phyloP scores from a whole-genome alignment of 2,888 invertebrate species.

The Microctonus brassicae region DNA sequence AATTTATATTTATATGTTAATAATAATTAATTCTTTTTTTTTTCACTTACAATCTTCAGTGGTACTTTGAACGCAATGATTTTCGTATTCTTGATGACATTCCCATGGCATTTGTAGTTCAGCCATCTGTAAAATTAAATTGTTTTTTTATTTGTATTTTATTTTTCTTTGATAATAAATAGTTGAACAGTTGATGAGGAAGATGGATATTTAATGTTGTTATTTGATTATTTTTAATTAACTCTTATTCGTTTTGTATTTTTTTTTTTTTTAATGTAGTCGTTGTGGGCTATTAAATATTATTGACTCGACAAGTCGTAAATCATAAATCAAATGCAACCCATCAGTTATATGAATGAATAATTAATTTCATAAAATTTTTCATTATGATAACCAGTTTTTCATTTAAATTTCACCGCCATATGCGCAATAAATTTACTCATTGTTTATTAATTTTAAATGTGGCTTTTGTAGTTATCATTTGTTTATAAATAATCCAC shows the following conservation, averaged over 20 bases:
- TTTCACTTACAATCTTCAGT: conserved; percentile 71
- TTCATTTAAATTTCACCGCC: not conserved
- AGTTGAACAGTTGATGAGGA: not conserved
- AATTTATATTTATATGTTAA: too few relatives aligned
- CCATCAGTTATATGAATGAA: not conserved
- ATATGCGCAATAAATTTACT: not conserved
- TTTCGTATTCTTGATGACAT: conserved; percentile 77
- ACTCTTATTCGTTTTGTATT: not conserved
- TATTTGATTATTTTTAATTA: too few relatives aligned
- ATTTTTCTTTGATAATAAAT: not conserved
- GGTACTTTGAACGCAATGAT: conserved; percentile 85
- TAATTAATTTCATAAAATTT: conserved; percentile 1
- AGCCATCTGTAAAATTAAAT: conserved; percentile 74
- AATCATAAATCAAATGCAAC: conserved; percentile 5
- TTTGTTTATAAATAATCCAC: not conserved
- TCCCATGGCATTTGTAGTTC: conserved; percentile 75
- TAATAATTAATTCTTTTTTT: too few relatives aligned
- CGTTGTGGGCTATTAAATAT: not conserved
- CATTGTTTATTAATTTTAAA: not conserved
- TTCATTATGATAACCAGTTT: not conserved
- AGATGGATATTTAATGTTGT: too few relatives aligned
- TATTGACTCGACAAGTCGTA: not conserved
- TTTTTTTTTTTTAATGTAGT: not conserved
- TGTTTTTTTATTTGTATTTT: too few relatives aligned
- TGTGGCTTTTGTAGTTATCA: not conserved